Conservation (phyloP, 2,113 vertebrate genomes). For the Sorex araneus region DNA sequence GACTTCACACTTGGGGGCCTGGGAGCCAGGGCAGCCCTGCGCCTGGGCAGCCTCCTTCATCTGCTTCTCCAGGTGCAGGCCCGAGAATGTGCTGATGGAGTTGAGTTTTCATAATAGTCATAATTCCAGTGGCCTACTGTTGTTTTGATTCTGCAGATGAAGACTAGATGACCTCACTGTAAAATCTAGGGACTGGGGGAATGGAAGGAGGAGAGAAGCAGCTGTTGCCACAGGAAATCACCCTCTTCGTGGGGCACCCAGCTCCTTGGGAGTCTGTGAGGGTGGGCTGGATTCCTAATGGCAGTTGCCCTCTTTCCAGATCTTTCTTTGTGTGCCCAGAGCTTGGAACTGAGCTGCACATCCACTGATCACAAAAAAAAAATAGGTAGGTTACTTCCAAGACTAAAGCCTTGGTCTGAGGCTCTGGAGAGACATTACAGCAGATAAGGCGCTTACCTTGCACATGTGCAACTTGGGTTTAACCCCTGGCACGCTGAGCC, state of each 20-base stretch:
- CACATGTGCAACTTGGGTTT: too few species aligned
- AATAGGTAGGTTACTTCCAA: too few species aligned
- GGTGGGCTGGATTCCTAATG: constrained; percentile 28
- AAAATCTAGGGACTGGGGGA: constrained; percentile 9
- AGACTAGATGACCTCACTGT: constrained; percentile 74
- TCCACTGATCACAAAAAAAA: too few species aligned
- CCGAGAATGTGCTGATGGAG: constrained; percentile 22
- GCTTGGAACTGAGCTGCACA: constrained; percentile 33
- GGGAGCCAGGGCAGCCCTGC: constrained; percentile 11
- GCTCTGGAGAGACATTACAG: too few species aligned
- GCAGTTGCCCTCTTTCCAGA: constrained; percentile 65
- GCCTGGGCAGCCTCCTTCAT: not conserved
- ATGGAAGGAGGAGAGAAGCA: constrained; percentile 15
- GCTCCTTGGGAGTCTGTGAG: constrained; percentile 24
- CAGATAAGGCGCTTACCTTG: too few species aligned
- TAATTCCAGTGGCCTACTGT: constrained; percentile 40
- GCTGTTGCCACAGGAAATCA: constrained; percentile 75
- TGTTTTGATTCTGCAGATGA: constrained; percentile 65
- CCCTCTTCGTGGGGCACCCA: constrained; percentile 31
- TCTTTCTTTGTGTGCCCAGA: constrained; percentile 63
- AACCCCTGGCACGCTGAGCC: too few species aligned
- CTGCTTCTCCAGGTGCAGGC: constrained; percentile 61
- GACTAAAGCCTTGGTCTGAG: too few species aligned
- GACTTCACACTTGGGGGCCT: constrained; percentile 39
- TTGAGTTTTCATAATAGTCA: constrained; percentile 52